These are phyloP conservation scores for Sinonovacula constricta DNA, from an alignment of 1,140 invertebrate species.

Conservation along the genomic window DNA sequence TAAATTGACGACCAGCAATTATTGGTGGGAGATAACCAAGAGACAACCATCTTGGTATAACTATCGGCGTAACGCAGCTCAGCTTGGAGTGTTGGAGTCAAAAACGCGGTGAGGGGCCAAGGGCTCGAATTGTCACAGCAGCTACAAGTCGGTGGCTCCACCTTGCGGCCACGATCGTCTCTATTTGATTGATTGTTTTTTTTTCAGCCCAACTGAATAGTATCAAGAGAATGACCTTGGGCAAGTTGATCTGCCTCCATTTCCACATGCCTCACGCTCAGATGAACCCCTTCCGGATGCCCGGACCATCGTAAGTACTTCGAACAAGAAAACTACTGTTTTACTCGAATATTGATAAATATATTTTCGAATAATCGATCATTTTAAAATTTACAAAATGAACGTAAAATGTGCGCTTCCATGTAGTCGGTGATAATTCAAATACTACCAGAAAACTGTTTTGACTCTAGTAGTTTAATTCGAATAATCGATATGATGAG, in stretches of 20 bases:
- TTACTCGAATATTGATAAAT: not conserved
- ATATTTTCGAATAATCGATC: not conserved
- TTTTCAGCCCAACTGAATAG: constrained; percentile 86
- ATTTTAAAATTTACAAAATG: not conserved
- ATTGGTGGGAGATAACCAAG: no score
- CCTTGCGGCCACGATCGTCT: no score
- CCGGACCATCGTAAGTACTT: constrained; percentile 37
- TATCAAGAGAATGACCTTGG: constrained; percentile 87
- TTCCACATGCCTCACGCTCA: constrained; percentile 76
- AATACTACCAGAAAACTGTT: not conserved
- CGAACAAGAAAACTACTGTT: no score
- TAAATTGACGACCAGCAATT: no score
- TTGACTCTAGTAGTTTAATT: not conserved
- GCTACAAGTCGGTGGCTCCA: no score
- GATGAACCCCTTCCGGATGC: constrained; percentile 52
- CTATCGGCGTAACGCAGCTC: no score
- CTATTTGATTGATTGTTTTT: no score
- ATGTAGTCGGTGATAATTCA: not conserved
- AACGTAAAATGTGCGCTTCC: not conserved
- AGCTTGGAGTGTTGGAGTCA: no score
- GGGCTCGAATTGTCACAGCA: no score
- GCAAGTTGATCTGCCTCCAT: constrained; percentile 91
- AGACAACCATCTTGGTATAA: no score
- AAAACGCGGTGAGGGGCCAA: no score
- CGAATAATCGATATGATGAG: not conserved